phyloP scores from a whole-genome alignment of 1,140 invertebrate genomes.

The Caenorhabditis brenneri region DNA sequence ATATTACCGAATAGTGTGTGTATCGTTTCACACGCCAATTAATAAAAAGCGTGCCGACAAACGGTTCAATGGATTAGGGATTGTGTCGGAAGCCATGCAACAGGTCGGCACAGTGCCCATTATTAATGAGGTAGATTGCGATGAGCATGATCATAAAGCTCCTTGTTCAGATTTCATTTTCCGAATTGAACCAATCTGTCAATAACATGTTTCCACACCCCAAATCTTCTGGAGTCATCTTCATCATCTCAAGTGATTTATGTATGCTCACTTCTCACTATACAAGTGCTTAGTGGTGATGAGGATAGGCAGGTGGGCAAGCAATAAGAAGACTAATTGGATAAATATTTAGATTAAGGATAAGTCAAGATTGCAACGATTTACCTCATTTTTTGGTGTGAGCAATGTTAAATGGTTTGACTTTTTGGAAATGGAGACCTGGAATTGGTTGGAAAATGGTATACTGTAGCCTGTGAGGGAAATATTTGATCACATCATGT shows the following conservation, averaged over 20 bases:
- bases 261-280: background rate
- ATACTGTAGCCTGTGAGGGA: too few relatives aligned
- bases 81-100: constrained; percentile 37
- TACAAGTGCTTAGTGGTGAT: background rate
- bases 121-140: constrained; percentile 19
- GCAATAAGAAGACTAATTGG: constrained; percentile 7
- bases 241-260: background rate
- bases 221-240: too few relatives aligned
- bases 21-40: constrained; percentile 40
- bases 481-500: too few relatives aligned
- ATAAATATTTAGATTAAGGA: constrained; percentile 9
- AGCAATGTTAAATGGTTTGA: too few relatives aligned
- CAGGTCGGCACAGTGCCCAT: constrained; percentile 24
- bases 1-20: too few relatives aligned
- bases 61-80: background rate
- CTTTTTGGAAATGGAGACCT: too few relatives aligned
- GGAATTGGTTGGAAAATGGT: too few relatives aligned
- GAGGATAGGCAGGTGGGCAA: background rate
- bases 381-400: background rate
- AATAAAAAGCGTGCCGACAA: constrained; percentile 36
- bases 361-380: background rate
- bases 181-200: background rate
- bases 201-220: background rate
- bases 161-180: background rate
- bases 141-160: background rate